Evolutionary conservation across 2,113 vertebrate species (phyloP).

Genomic region (Epinephelus cyanopodus): DNA sequence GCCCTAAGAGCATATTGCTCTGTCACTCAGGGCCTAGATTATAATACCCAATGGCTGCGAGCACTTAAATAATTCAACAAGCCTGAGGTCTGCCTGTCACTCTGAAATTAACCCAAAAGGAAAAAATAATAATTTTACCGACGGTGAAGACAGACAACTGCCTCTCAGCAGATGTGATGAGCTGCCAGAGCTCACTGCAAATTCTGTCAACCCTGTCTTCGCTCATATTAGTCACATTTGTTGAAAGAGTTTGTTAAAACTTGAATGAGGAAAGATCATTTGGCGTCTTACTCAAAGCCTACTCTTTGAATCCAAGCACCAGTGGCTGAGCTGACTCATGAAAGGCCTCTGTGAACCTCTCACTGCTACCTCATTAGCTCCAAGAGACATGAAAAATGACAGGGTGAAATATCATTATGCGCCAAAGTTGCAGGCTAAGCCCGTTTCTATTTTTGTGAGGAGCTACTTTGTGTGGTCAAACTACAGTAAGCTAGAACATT

Average conservation of each 20-base stretch:
- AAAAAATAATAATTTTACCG: slow-evolving; percentile 17
- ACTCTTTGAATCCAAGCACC: slow-evolving; percentile 25
- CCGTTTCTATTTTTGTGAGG: slow-evolving; percentile 57
- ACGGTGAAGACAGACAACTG: slow-evolving; percentile 35
- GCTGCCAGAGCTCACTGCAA: slow-evolving; percentile 14
- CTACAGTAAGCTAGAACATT: slow-evolving; percentile 32
- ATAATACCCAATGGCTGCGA: slow-evolving; percentile 64
- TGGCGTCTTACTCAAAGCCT: slow-evolving; percentile 31
- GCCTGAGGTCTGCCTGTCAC: slow-evolving; percentile 61
- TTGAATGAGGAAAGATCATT: slow-evolving; percentile 44
- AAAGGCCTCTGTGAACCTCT: slow-evolving; percentile 51
- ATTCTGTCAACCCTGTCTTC: slow-evolving; percentile 35
- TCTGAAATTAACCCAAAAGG: slow-evolving; percentile 56
- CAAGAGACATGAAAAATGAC: slow-evolving; percentile 50
- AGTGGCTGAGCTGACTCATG: slow-evolving; percentile 48
- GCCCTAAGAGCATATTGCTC: slow-evolving; percentile 63
- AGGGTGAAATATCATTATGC: slow-evolving; percentile 55
- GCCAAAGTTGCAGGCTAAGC: slow-evolving; percentile 54
- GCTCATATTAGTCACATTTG: slow-evolving; percentile 34
- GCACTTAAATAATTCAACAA: slow-evolving; percentile 77
- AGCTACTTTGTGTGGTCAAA: slow-evolving; percentile 41
- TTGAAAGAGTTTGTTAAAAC: slow-evolving; percentile 35
- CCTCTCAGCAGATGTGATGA: slow-evolving; percentile 35
- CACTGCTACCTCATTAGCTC: slow-evolving; percentile 49
- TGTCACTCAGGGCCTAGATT: slow-evolving; percentile 56